Percentiles rank a stretch among this genome's conserved stretches.
phyloP scores from a whole-genome alignment of 1,140 invertebrate species.

The Drosophila hydei region DNA sequence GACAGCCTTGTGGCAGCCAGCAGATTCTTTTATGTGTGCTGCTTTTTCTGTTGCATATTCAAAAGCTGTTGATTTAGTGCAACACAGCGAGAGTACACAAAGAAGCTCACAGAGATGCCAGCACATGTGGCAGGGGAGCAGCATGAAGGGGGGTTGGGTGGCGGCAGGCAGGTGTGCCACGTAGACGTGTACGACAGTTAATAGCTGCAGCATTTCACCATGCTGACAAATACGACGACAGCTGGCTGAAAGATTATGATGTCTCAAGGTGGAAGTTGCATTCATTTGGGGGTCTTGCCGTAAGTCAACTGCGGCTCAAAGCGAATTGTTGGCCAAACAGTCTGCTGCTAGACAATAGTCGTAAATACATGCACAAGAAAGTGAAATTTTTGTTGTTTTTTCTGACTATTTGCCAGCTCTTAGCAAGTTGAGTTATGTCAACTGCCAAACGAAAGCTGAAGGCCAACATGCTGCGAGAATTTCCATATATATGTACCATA shows the following conservation, averaged over 20 bases:
- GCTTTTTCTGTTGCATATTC: constrained; percentile 36
- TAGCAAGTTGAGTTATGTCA: constrained; percentile 20
- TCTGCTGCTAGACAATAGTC: constrained; percentile 40
- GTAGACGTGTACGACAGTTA: constrained; percentile 15
- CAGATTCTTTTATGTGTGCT: constrained; percentile 45
- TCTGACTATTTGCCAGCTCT: constrained; percentile 21
- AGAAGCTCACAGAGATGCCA: constrained; percentile 27
- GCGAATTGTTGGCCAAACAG: constrained; percentile 25
- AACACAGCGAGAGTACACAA: constrained; percentile 30
- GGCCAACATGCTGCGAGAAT: constrained; percentile 39
- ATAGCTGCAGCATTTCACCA: constrained; percentile 38
- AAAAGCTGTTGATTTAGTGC: constrained; percentile 54
- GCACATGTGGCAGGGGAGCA: not conserved
- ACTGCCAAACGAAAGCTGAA: constrained; percentile 59
- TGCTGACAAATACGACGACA: constrained; percentile 32
- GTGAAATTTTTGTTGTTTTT: constrained; percentile 52
- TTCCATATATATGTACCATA: constrained; percentile 1
- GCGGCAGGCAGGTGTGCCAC: constrained; percentile 13
- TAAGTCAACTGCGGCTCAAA: constrained; percentile 68
- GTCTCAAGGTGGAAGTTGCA: constrained; percentile 56
- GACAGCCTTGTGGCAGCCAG: constrained; percentile 32
- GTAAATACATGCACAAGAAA: constrained; percentile 48
- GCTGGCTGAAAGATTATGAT: constrained; percentile 36
- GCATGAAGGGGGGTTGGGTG: not conserved
- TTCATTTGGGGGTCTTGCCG: constrained; percentile 50